Percentiles rank a stretch among this genome's conserved stretches.
Conservation (phyloP, 2,797 vertebrate genomes). For the Pempheris klunzingeri region DNA sequence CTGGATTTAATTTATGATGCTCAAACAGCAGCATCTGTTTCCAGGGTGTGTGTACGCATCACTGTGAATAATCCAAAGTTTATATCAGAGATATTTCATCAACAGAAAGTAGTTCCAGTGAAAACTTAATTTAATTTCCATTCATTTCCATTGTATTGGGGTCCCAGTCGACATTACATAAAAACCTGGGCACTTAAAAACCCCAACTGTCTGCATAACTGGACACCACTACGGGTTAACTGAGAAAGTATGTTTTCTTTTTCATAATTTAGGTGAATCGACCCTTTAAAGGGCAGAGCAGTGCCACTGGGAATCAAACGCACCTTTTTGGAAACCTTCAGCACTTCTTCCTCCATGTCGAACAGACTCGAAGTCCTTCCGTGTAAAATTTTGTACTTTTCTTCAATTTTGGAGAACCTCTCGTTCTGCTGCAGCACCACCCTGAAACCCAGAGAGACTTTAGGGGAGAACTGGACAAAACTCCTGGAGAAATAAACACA, state of each 20-base stretch:
- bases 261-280: background rate
- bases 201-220: background rate
- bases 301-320: slow-evolving; percentile 28
- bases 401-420: slow-evolving; percentile 88
- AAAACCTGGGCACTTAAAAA: background rate
- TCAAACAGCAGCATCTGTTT: too few species aligned
- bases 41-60: too few species aligned
- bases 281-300: slow-evolving; percentile 1
- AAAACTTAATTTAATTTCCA: background rate
- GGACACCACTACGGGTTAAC: background rate
- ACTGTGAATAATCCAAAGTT: background rate
- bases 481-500: fast-evolving
- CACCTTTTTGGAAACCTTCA: slow-evolving; percentile 91
- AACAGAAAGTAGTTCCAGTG: background rate
- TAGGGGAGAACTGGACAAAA: background rate
- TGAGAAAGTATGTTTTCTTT: background rate
- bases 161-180: background rate
- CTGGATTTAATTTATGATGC: background rate
- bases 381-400: slow-evolving; percentile 86
- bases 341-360: slow-evolving; percentile 87
- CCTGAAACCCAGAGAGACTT: slow-evolving; percentile 79
- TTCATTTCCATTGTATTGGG: background rate
- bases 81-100: background rate
- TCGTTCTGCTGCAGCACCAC: slow-evolving; percentile 89
- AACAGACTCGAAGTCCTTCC: slow-evolving; percentile 84